Evolutionary conservation across 2,888 invertebrate genomes (phyloP), one percentile per base, ranked within the genome.

Genomic region (Priapulus caudatus): DNA sequence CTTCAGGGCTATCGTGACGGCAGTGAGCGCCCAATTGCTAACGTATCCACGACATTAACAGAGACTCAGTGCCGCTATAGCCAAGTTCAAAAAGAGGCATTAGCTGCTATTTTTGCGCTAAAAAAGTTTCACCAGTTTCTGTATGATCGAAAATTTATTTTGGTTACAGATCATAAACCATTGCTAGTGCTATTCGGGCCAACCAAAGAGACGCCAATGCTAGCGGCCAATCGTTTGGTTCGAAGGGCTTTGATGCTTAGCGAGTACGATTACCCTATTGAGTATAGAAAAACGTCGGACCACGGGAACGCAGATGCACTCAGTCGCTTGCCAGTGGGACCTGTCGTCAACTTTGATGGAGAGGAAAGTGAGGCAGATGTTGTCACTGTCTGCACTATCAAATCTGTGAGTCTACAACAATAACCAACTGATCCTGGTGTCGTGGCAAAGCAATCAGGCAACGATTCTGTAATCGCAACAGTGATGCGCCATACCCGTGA

Each of bases 51-150:
- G 33, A 33, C 33, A 10, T n/a, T 33, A 10, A 33, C 33, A n/a
- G 33, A 10, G 10, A n/a, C n/a, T 10, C 10, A 33, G n/a, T 10
- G 10, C n/a, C 10, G n/a, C 33, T 33, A 33, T n/a, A n/a, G 33
- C 33, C 33, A 33, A 33, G n/a, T 33, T 10, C 33, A 33, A 48
- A 64, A 66, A 57, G 70, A 68, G 60, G 67, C 69, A 23, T 58
- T 68, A 22, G 58, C 65, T n/a, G n/a, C n/a, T n/a, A n/a, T n/a
- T n/a, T n/a, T n/a, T n/a, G n/a, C n/a, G n/a, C n/a, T n/a, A n/a
- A n/a, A n/a, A n/a, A n/a, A n/a, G n/a, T n/a, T n/a, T n/a, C n/a
- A n/a, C n/a, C n/a, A n/a, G n/a, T n/a, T n/a, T n/a, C n/a, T n/a
- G n/a, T n/a, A n/a, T n/a, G n/a, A n/a, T n/a, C n/a, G n/a, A n/a